Evolutionary conservation across 2,888 invertebrate species (phyloP), one percentile per base, ranked within the genome.

Genomic region (Achlya flavicornis): DNA sequence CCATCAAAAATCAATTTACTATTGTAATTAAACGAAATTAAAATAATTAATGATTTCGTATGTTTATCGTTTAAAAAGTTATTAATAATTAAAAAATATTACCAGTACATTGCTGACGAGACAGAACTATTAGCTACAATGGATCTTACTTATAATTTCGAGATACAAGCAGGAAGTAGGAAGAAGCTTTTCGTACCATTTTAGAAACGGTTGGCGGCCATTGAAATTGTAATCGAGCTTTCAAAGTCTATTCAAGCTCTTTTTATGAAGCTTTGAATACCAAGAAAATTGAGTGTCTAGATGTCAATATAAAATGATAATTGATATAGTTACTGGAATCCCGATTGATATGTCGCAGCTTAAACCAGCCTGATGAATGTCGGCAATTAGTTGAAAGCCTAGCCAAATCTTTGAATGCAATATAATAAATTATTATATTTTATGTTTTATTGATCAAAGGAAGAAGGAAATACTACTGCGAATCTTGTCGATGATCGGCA

Each of bases 1-100:
- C 46, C 64, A 62, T 61, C 41, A 38, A 35, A 60, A 62, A 62
- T 62, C 59, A 57, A 64, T 64, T 64, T 32, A 59, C 58, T 19
- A 1, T 16, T 12, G 38, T 59, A 38, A 59, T 59, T 59, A 59
- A 38, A 59, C 16, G 16, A 38, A 16, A 59, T 59, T 59, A 33
- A 38, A 35, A 59, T 38, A 16, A 59, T 59, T 10, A 59, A 59
- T 59, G 16, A 59, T 16, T 53, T 19, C 19, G 19, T 53, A 19
- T 19, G 53, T 16, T 53, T 53, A 53, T 53, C 53, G 53, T 53
- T 53, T 53, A 19, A 19, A 53, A 53, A 19, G 19, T 53, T 7
- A 53, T 53, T 53, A 16, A 53, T 53, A 53, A 7, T 53, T 16
- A n/a, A n/a, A 48, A 5, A 48, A 16, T 48, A 48, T n/a, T n/a